Percentiles rank a stretch among this genome's conserved stretches.
Evolutionary conservation across 2,888 invertebrate genomes (phyloP).

Genomic region (Lithophane ornitopus): DNA sequence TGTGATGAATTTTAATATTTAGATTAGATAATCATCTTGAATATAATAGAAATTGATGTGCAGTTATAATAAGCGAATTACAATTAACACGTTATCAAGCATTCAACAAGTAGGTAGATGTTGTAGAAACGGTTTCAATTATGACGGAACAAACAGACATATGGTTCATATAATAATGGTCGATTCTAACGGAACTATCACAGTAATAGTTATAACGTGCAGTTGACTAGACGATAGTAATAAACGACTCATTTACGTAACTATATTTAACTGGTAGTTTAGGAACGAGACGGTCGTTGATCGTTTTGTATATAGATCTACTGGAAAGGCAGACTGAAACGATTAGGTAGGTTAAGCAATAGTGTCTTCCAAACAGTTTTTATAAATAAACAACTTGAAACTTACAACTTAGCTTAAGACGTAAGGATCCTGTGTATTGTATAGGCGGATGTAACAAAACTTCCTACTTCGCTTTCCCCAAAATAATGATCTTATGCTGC

Average conservation of each 20-base stretch:
- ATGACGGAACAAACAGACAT: background rate
- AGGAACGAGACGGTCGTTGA: background rate
- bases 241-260: conserved; percentile 19
- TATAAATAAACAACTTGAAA: background rate
- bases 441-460: background rate
- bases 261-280: background rate
- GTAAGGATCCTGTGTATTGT: background rate
- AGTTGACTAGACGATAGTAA: conserved; percentile 7
- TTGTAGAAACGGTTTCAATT: background rate
- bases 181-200: conserved; percentile 18
- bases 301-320: background rate
- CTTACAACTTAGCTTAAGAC: background rate
- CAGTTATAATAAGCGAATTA: conserved; percentile 1
- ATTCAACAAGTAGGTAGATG: conserved; percentile 7
- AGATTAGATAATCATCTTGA: background rate
- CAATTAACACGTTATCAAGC: conserved; percentile 1
- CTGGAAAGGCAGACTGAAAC: background rate
- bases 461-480: background rate
- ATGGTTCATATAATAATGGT: conserved; percentile 6
- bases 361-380: background rate
- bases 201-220: conserved; percentile 22
- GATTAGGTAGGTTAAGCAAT: background rate
- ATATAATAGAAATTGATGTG: background rate
- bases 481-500: background rate
- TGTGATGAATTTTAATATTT: no score